These are phyloP conservation scores for Nymphicus hollandicus DNA, from an alignment of 2,113 vertebrate genomes.

Conservation along the genomic window DNA sequence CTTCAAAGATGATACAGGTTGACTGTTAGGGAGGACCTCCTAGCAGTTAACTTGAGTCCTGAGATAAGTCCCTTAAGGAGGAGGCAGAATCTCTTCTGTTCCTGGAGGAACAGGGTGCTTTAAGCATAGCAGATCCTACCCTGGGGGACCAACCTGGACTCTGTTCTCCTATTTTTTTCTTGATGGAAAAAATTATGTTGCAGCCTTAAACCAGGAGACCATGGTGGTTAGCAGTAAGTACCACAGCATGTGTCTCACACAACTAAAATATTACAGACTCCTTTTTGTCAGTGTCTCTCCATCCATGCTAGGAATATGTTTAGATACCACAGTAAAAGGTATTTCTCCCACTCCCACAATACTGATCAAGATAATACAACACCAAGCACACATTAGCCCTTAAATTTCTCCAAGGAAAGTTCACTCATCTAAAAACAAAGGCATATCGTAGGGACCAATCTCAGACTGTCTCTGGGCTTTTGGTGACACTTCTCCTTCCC, in stretches of 20 bases:
- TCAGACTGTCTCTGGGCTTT: not conserved
- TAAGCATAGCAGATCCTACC: not conserved
- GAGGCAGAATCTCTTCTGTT: not conserved
- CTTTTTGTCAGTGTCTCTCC: not conserved
- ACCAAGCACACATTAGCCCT: not conserved
- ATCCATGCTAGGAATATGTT: not conserved
- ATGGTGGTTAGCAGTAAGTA: not conserved
- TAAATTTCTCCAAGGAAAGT: not conserved
- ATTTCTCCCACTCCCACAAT: not conserved
- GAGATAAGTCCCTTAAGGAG: not conserved
- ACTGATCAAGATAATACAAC: not conserved
- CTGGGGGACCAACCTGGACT: not conserved
- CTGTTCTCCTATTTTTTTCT: not conserved
- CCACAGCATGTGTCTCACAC: not conserved
- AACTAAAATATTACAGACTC: not conserved
- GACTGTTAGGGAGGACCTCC: not conserved
- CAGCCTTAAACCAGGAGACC: not conserved
- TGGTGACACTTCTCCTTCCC: not conserved
- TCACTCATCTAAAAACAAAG: not conserved
- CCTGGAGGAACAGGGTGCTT: not conserved
- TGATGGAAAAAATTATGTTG: not conserved
- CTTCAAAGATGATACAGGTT: not conserved
- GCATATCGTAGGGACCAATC: not conserved
- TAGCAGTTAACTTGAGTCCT: not conserved
- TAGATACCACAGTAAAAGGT: not conserved